phyloP scores from a whole-genome alignment of 1,140 invertebrate genomes.

The Caenorhabditis elegans region WBcel235 BX284605.5:6223501-6224000 shows the following conservation, averaged over 20 bases:
- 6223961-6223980: neutral
- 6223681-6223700: neutral
- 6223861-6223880: conserved; percentile 5
- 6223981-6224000: neutral
- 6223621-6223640: conserved; percentile 26
- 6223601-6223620: conserved; percentile 24
- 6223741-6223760: neutral
- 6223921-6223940: conserved; percentile 15
- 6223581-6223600: conserved; percentile 33
- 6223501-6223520: neutral
- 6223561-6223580: neutral
- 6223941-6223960: neutral
- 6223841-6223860: conserved; percentile 30
- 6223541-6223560: neutral
- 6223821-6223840: conserved; percentile 21
- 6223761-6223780: conserved; percentile 24
- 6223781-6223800: conserved; percentile 18
- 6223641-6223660: conserved; percentile 27
- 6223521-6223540: conserved; percentile 33
- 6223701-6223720: conserved; percentile 4
- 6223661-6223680: conserved; percentile 28
- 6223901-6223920: conserved; percentile 17
- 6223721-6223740: conserved; percentile 25
- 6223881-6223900: conserved; percentile 32
- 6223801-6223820: conserved; percentile 5